Evolutionary conservation across 2,113 vertebrate genomes (phyloP), one percentile per base, ranked within the genome.

Genomic region (Ariopsis seemanni): DNA sequence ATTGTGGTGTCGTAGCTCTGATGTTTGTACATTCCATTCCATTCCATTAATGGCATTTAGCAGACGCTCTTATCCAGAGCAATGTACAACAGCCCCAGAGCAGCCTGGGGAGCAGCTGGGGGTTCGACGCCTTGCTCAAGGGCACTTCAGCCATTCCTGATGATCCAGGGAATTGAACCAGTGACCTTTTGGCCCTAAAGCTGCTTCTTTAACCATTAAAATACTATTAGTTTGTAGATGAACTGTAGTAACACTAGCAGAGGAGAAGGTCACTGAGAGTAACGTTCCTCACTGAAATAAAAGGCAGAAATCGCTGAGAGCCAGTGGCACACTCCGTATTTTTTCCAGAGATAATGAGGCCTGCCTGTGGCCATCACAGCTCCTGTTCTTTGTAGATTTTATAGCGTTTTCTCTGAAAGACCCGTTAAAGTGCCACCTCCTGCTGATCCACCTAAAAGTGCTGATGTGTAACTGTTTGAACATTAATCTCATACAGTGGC

Each of bases 331-430:
- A 27, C 60, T n/a, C 1, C 1, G 58, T 10, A 25, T 42, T 42
- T 88, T 72, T 57, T 78, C 6, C 52, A 25, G 42, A 60, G 63
- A 63, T 89, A 88, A 90, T 88, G 72, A 86, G 75, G 78, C 14
- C 57, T 69, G 87, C 90, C 87, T 89, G 72, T 60, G 85, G 88
- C 52, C 81, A 72, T 12, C 79, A 27, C 83, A 78, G 75, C 63
- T 83, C 78, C 87, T 88, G 77, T 8, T 85, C 89, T 91, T 93
- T 92, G 91, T 91, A 93, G 87, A 89, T 91, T 92, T 92, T 90
- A 93, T 90, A 83, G 89, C 15, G 85, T 83, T 72, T 81, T 55
- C 85, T 85, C 83, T 82, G 27, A 83, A 27, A 60, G 78, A 65
- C 74, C 81, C n/a, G 27, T 71, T 82, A 86, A 75, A 89, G 50